Conservation (phyloP, 2,113 vertebrate species). For the Cephalopholis sonnerati region DNA sequence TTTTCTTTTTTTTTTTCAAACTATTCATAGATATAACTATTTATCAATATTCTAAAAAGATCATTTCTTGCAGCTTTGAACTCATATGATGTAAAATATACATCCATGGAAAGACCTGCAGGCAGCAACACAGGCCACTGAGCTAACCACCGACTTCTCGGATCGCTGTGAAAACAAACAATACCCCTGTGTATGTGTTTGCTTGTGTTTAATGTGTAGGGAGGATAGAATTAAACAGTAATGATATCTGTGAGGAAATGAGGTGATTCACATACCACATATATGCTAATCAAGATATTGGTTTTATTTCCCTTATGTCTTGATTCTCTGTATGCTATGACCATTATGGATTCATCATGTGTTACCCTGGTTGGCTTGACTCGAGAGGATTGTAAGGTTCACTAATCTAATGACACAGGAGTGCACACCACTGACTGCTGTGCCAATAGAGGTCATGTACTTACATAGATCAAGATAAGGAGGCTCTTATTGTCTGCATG, state of each 20-base stretch:
- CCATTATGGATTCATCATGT: slow-evolving; percentile 10
- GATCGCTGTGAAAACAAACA: not conserved
- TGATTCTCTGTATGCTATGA: not conserved
- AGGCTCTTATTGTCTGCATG: slow-evolving; percentile 33
- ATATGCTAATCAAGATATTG: not conserved
- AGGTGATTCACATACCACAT: not conserved
- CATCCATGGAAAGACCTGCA: not conserved
- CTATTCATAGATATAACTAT: not conserved
- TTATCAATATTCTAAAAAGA: not conserved
- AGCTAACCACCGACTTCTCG: not conserved
- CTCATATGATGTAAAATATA: not conserved
- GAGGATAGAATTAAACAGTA: not conserved
- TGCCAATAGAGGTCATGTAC: slow-evolving; percentile 67
- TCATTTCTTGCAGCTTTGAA: not conserved
- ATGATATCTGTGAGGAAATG: not conserved
- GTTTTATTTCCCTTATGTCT: not conserved
- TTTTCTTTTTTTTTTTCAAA: no score
- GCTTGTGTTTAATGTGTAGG: not conserved
- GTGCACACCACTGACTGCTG: slow-evolving; percentile 28
- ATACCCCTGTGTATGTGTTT: not conserved
- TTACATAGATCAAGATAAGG: slow-evolving; percentile 70
- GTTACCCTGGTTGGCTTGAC: not conserved
- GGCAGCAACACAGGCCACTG: not conserved
- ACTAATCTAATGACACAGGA: slow-evolving; percentile 61
- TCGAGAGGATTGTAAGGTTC: slow-evolving; percentile 25